Evolutionary conservation across 2,797 vertebrate genomes (phyloP), one percentile per base, ranked within the genome.

Genomic region (Myoxocephalus aenaeus): DNA sequence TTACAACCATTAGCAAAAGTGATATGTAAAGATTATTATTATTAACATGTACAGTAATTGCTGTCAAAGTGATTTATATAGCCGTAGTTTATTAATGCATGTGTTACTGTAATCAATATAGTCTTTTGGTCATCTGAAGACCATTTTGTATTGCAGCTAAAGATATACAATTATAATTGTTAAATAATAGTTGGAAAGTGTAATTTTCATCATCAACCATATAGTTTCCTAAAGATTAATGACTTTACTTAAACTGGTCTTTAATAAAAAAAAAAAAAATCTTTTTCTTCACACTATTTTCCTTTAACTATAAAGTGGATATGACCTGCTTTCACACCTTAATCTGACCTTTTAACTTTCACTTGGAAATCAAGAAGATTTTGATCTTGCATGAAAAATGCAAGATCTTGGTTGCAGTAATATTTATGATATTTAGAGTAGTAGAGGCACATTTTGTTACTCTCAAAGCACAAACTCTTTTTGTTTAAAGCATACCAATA

Each of bases 341-440:
- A 38, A 64, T 53, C 32, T 40, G 27, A 70, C 29, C 20, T 20
- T 65, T 74, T 58, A 57, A 48, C 11, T 59, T 51, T n/a, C 5
- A 29, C 57, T 18, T 44, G 27, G 36, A 64, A 40, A 7, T 50
- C 17, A 8, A 12, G 5, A 56, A 15, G 22, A 42, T 15, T 17
- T 9, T 59, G 7, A 13, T 27, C 7, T 56, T 56, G 27, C 12
- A 2, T 54, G 20, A 53, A 44, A 38, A 29, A n/a, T 22, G 1
- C 2, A 64, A 56, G 1, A 9, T 11, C 20, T 10, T 65, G 8
- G 0, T 9, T 36, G 10, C n/a, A 29, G 10, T 17, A 61, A 54
- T 22, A 50, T 64, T 50, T 44, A 20, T 59, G 50, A 66, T 36
- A 50, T 3, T 20, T 17, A 13, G 1, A 50, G 69, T 38, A 54